phyloP scores from a whole-genome alignment of 2,797 vertebrate genomes.

The Chelonia mydas region DNA sequence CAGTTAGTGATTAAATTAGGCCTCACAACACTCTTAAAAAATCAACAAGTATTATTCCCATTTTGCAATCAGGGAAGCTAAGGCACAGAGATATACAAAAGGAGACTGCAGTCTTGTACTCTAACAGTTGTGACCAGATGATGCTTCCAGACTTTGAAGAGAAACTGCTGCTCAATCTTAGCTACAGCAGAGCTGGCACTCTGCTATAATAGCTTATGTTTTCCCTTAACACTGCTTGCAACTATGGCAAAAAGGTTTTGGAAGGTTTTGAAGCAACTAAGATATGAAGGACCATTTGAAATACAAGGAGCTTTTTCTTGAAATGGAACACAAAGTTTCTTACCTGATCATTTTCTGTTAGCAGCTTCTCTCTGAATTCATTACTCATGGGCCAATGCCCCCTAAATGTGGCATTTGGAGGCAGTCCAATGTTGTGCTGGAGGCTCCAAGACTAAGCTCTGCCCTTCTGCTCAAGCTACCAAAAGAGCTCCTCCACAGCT shows the following conservation, averaged over 20 bases:
- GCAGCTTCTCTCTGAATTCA: not conserved
- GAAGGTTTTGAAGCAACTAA: not conserved
- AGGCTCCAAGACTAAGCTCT: not conserved
- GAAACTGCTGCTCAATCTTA: not conserved
- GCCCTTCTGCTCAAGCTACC: not conserved
- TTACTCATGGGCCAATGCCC: not conserved
- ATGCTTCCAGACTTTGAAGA: not conserved
- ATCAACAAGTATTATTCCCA: not conserved
- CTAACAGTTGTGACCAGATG: not conserved
- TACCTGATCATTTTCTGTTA: not conserved
- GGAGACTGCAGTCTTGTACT: not conserved
- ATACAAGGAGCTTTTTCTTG: not conserved
- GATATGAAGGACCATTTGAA: not conserved
- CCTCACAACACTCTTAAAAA: not conserved
- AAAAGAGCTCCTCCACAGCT: not conserved
- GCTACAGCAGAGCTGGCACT: not conserved
- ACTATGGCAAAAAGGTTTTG: not conserved
- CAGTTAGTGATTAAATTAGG: not conserved
- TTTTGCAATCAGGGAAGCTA: not conserved
- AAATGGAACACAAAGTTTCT: not conserved
- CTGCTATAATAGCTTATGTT: not conserved
- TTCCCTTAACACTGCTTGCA: not conserved
- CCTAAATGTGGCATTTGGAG: not conserved
- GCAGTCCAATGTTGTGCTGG: not conserved
- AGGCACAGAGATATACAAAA: not conserved